Evolutionary conservation across 2,113 vertebrate genomes (phyloP), one percentile per base, ranked within the genome.

Genomic region (Pollachius pollachius): DNA sequence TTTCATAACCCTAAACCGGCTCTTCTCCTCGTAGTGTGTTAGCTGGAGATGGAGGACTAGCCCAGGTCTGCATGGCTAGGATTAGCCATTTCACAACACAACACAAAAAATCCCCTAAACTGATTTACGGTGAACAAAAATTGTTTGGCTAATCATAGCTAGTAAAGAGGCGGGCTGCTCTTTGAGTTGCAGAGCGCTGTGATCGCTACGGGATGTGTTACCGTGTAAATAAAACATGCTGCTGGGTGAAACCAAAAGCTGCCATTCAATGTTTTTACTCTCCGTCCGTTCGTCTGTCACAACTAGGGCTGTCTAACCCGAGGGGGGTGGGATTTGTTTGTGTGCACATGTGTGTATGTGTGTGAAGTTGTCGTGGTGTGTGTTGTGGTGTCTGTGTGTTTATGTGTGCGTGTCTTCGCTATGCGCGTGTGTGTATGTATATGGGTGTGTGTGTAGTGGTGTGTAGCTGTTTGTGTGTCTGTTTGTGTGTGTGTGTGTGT

Each of bases 1-100:
- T 85, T 88, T 88, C 81, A 82, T 75, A 87, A 85, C 64, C 41
- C 74, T 52, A 52, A 52, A 80, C 69, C 78, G 81, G 75, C 78
- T 69, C 66, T 75, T 74, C 13, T 64, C 52, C 41, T 48, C 41
- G 41, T 13, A 48, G 41, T 1, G 1, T 48, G 41, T 13, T 48
- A 48, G 9, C 8, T 48, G 41, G 41, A 48, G 41, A 48, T 13
- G 41, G 41, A 12, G 41, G 6, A 48, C 41, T 13, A 13, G 41
- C 9, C 0, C 41, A 13, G 8, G 41, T 12, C 41, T 48, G 41
- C 12, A 48, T 13, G 41, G 41, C 41, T 13, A 48, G 27, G 1
- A 62, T 59, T 17, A 58, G 27, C 5, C 37, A 75, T 65, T 34
- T 64, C 41, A 15, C 23, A 68, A 69, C 30, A 59, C 17, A 79